phyloP scores from a whole-genome alignment of 2,888 invertebrate species.

The Tanytarsus gracilentus region DNA sequence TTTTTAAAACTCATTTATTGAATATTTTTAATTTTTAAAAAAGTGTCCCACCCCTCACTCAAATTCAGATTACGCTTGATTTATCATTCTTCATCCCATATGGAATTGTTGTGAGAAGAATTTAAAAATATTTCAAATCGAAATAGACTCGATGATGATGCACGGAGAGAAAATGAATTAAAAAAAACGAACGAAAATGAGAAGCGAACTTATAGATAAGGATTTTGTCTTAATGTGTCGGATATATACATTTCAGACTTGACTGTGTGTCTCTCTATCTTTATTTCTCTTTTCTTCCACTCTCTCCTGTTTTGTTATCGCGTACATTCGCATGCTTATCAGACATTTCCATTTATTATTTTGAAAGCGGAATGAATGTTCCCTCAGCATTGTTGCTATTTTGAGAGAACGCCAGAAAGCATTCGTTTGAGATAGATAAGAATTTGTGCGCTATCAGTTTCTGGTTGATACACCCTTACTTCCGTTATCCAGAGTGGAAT shows the following conservation, averaged over 20 bases:
- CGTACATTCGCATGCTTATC: constrained; percentile 23
- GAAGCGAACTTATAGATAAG: too few relatives aligned
- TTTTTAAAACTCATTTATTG: too few relatives aligned
- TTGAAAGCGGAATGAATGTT: constrained; percentile 17
- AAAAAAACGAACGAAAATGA: too few relatives aligned
- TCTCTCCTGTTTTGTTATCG: constrained; percentile 15
- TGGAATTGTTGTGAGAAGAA: not conserved
- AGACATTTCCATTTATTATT: constrained; percentile 27
- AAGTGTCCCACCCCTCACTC: too few relatives aligned
- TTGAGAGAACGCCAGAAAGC: not conserved
- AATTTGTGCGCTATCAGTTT: constrained; percentile 18
- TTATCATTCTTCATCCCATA: not conserved
- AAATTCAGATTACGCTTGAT: too few relatives aligned
- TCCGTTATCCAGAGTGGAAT: constrained; percentile 11
- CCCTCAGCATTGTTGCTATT: constrained; percentile 12
- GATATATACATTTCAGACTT: too few relatives aligned
- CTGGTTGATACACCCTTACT: not conserved
- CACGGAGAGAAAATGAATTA: too few relatives aligned
- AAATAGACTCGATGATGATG: too few relatives aligned
- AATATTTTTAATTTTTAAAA: too few relatives aligned
- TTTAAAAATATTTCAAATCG: not conserved
- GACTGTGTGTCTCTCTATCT: too few relatives aligned
- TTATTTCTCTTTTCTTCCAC: not conserved
- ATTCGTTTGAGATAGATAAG: constrained; percentile 16
- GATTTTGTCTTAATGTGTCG: too few relatives aligned